Evolutionary conservation across 2,113 vertebrate species (phyloP), one percentile per base, ranked within the genome.

Genomic region (Mesocricetus auratus): DNA sequence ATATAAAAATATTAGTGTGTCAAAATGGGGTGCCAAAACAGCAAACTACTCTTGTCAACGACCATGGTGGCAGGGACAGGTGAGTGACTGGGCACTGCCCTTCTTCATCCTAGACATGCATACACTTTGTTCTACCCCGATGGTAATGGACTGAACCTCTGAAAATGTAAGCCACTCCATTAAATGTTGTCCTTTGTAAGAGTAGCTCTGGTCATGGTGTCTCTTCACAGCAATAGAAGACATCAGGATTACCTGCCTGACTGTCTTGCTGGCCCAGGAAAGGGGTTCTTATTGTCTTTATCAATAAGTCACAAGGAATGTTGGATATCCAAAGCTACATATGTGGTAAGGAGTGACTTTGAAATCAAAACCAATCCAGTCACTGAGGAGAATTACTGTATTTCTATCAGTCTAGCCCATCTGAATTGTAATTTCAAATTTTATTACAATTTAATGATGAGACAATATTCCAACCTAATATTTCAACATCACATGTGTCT

Each of bases 381-480:
- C 31, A n/a, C 53, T 64, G 45, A 68, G 56, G 47, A 17, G 42
- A 96, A 86, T 42, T 45, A 58, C 16, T 8, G 0, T 36, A n/a
- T 89, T 83, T 56, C 45, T 22, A 69, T n/a, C 92, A 29, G 62
- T 68, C 56, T n/a, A 90, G 22, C 75, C 47, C 19, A 88, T 12
- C 8, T 66, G 24, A 95, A 64, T 50, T 58, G 64, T 56, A 89
- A 73, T 22, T 53, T 17, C 7, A 36, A 39, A 73, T 39, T 33
- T 22, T 56, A 29, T 39, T 79, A 56, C 29, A 8, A 42, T 89
- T 93, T 92, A 92, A 87, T 53, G 53, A 86, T 24, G 74, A 94
- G 60, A 45, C 15, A 69, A 62, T 5, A 39, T 53, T 45, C 26
- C 9, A 89, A 91, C 26, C 12, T 91, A 93, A 64, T 39, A 93